Evolutionary conservation across 2,113 vertebrate genomes (phyloP).

Genomic region (Mus musculus): GRCm39 chr19:25606001-25606500

Average conservation of each 20-base stretch:
- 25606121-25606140: not conserved
- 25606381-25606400: not conserved
- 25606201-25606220: not conserved
- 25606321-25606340: not conserved
- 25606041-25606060: not conserved
- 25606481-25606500: not conserved
- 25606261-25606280: not conserved
- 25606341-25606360: not conserved
- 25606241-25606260: not conserved
- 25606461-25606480: not conserved
- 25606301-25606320: not conserved
- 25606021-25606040: rapidly evolving
- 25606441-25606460: not conserved
- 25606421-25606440: not conserved
- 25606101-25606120: not conserved
- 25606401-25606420: not conserved
- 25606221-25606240: not conserved
- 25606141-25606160: not conserved
- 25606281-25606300: not conserved
- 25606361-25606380: not conserved
- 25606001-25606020: too few relatives aligned
- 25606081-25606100: not conserved
- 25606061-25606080: slow-evolving; percentile 67
- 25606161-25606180: not conserved
- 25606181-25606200: not conserved